Conservation (phyloP, 2,888 invertebrate species). For the Mimas tiliae region DNA sequence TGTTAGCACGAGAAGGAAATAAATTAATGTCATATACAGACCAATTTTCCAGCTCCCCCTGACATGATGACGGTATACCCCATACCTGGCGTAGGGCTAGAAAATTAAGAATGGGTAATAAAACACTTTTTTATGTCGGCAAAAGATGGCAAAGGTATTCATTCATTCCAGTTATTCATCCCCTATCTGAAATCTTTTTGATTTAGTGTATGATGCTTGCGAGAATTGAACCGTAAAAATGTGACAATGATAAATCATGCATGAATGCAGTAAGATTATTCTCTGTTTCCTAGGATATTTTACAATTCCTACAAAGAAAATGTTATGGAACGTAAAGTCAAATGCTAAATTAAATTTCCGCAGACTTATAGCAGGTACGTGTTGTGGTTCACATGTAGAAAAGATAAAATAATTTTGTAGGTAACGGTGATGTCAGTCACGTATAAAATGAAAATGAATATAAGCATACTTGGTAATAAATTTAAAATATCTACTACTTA, state of each 20-base stretch:
- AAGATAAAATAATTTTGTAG: too few species aligned
- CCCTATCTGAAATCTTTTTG: conserved; percentile 46
- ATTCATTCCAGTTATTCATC: conserved; percentile 43
- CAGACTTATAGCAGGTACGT: not conserved
- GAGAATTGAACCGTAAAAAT: conserved; percentile 51
- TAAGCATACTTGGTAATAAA: too few species aligned
- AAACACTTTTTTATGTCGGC: conserved; percentile 18
- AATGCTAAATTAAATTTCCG: not conserved
- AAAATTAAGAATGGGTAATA: conserved; percentile 7
- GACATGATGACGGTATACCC: too few species aligned
- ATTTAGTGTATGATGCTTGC: conserved; percentile 48
- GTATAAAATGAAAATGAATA: too few species aligned
- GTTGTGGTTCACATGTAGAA: too few species aligned
- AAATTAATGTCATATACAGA: too few species aligned
- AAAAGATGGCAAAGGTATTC: conserved; percentile 30
- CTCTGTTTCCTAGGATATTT: conserved; percentile 6
- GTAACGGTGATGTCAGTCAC: too few species aligned
- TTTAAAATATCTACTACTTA: too few species aligned
- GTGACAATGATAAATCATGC: conserved; percentile 41
- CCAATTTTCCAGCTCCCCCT: too few species aligned
- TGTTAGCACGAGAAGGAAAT: too few species aligned
- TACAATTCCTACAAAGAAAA: conserved; percentile 11
- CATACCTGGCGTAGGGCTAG: not conserved
- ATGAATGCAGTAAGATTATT: conserved; percentile 22
- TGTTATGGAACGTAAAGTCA: not conserved